These are phyloP conservation scores for Dolichallabes microphthalmus DNA, from an alignment of 2,113 vertebrate species.

Conservation along the genomic window DNA sequence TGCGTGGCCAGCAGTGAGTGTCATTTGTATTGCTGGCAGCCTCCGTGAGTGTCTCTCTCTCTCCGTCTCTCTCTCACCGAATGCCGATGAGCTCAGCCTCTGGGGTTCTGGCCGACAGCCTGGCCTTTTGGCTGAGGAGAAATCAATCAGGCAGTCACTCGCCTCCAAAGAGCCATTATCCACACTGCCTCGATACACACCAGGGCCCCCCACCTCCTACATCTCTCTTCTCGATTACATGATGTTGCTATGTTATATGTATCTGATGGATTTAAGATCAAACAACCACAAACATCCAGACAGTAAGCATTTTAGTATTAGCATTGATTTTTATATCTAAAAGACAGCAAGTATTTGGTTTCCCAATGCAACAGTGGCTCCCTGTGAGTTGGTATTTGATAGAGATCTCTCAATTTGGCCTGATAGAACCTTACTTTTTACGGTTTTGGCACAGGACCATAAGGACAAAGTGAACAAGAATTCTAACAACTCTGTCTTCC, in stretches of 20 bases:
- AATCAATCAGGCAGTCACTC: constrained; percentile 72
- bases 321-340: not conserved
- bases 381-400: not conserved
- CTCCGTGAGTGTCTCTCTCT: constrained; percentile 34
- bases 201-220: constrained; percentile 25
- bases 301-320: not conserved
- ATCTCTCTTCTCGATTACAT: constrained; percentile 21
- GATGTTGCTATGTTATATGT: constrained; percentile 8
- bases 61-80: constrained; percentile 49
- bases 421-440: not conserved
- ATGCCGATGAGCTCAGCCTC: constrained; percentile 62
- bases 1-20: constrained; percentile 51
- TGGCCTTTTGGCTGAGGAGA: constrained; percentile 65
- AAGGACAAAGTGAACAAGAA: not conserved
- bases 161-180: constrained; percentile 65
- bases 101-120: constrained; percentile 50
- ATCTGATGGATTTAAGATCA: not conserved
- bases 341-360: not conserved
- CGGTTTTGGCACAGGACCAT: not conserved
- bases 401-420: not conserved
- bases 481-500: constrained; percentile 32
- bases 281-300: not conserved
- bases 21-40: constrained; percentile 66
- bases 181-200: constrained; percentile 28
- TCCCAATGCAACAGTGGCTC: not conserved